Evolutionary conservation across 2,113 vertebrate species (phyloP).

Genomic region (Bubalus kerabau): DNA sequence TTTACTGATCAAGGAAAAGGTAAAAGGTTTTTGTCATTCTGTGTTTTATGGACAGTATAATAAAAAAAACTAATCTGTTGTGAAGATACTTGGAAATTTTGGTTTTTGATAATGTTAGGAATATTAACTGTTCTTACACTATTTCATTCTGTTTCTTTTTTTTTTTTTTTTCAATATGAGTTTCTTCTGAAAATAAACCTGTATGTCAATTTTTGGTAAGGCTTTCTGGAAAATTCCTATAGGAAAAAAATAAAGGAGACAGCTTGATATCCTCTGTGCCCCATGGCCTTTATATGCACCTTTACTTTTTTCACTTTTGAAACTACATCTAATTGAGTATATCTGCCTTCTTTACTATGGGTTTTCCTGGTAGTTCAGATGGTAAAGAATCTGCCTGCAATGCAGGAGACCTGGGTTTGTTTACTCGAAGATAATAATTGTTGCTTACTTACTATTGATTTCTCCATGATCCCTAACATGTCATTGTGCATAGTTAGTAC

Average conservation of each 20-base stretch:
- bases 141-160: not conserved
- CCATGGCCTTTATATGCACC: not conserved
- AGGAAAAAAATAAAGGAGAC: not conserved
- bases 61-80: not conserved
- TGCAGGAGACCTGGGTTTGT: not conserved
- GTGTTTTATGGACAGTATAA: not conserved
- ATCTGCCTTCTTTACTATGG: not conserved
- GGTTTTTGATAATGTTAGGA: not conserved
- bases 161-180: not conserved
- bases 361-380: not conserved
- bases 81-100: not conserved
- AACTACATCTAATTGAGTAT: not conserved
- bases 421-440: not conserved
- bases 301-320: not conserved
- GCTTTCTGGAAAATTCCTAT: not conserved
- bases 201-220: not conserved
- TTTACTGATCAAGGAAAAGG: not conserved
- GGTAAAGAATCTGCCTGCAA: not conserved
- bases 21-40: not conserved
- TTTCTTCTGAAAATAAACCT: slow-evolving; percentile 4
- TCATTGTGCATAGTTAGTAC: not conserved
- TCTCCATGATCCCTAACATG: not conserved
- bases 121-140: not conserved
- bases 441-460: not conserved
- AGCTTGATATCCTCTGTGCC: not conserved